Base-by-base conservation (phyloP, 1,140 invertebrate species). In the Calephelis nemesis region DNA sequence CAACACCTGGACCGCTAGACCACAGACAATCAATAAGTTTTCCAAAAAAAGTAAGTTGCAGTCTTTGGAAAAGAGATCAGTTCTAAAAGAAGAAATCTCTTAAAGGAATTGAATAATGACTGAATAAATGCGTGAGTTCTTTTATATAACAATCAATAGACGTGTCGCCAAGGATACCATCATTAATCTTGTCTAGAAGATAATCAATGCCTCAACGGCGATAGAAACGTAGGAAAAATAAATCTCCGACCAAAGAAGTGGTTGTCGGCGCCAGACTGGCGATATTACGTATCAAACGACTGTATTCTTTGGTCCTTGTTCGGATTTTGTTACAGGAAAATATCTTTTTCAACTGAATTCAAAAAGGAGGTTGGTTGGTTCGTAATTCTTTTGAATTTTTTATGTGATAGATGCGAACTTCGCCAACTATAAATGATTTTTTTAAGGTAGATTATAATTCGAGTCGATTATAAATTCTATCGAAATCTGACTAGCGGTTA, bases 171-270 rank as follows among this genome's bases (percentile, higher is more conserved):
- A 10, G 54, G 54, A 39, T 39, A 60, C 30, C 54, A 60, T 60
- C 54, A 60, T 60, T 60, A 60, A 60, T 60, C 54, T 60, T 60
- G 54, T 60, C 54, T 60, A 39, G 54, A 60, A 60, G 54, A 60
- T 60, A 60, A 60, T 60, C 54, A 60, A 60, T 60, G 54, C 54
- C 54, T 60, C 54, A 54, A 58, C 52, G 54, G 30, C 30, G 54
- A 60, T 60, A 60, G 54, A 39, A 39, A 11, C 52, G 15, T 11
- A 39, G 54, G 54, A 39, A 60, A 60, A 60, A 60, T 60, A 60
- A 60, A 60, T 60, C 54, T 60, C 39, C 54, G 54, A 60, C 54
- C 54, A 60, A 60, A 60, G 54, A 60, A 58, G 15, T 58, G 54
- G 30, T 60, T 60, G 54, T 60, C 54, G 54, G 54, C 54, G 54